Evolutionary conservation across 1,140 invertebrate genomes (phyloP), one percentile per base, ranked within the genome.

Genomic region (Caerostris darwini): DNA sequence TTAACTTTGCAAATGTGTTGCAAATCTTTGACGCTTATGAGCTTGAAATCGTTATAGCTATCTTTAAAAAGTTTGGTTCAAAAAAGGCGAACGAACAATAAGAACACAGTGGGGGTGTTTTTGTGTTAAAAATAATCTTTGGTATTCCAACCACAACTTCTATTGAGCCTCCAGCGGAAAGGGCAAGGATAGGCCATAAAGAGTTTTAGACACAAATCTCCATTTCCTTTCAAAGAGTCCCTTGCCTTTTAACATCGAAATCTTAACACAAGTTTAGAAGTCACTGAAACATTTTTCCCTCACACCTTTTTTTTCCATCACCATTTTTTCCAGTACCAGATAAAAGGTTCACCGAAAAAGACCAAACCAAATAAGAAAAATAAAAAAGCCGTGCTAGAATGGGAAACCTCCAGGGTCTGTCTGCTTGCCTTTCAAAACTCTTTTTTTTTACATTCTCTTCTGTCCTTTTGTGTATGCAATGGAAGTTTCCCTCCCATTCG

Each of bases 191-290:
- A 56, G 57, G 17, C 82, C 5, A 57, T 57, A 85, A 85, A 56
- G 57, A 58, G 54, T 88, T 88, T 88, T 88, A 34, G 58, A 67
- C 64, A 59, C 59, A 64, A 88, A 64, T 64, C 58, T 58, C 86
- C 86, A 88, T 88, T 88, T 88, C 57, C 86, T 88, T 88, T 54
- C 19, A 53, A 88, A 77, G 34, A 88, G 17, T 64, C 86, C 19
- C 61, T 54, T 5, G 58, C 61, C 61, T 58, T 88, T 88, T 59
- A 54, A 53, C 86, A 64, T 53, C 50, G 58, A 88, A 85, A 59
- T 59, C 86, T 61, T 67, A n/a, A 64, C 86, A 88, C 58, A 61
- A 88, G 86, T 88, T 88, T 69, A 19, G 3, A 85, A 85, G 83
- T 88, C 58, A 58, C 59, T 67, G 50, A 59, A 88, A 88, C 61